Conservation (phyloP, 2,797 vertebrate species). For the Bovichtus diacanthus region DNA sequence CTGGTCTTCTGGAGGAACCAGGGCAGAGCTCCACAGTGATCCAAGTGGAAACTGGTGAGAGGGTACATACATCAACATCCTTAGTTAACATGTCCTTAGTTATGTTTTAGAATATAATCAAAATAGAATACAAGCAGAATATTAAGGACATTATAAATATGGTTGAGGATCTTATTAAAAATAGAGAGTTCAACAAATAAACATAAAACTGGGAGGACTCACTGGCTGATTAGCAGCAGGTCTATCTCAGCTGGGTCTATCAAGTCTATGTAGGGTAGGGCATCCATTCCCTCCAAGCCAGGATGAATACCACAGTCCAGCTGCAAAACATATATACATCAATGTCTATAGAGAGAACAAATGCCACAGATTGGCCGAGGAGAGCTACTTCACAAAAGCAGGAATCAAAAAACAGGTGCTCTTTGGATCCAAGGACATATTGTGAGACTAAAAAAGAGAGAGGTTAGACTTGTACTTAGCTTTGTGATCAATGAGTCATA, state of each 20-base stretch:
- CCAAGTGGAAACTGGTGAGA: conserved; percentile 92
- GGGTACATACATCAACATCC: background rate
- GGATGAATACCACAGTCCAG: conserved; percentile 97
- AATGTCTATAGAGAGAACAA: too few relatives aligned
- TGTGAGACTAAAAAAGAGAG: too few relatives aligned
- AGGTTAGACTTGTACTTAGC: too few relatives aligned
- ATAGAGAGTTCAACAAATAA: background rate
- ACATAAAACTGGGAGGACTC: conserved; percentile 73
- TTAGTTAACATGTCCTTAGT: background rate
- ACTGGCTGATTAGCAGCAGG: conserved; percentile 97
- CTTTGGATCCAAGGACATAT: too few relatives aligned
- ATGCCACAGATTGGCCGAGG: too few relatives aligned
- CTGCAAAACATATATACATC: conserved; percentile 74
- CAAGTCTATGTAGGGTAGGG: conserved; percentile 95
- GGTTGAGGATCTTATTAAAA: background rate
- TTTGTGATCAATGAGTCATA: too few relatives aligned
- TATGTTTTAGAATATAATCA: background rate
- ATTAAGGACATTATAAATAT: background rate
- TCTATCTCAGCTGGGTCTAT: conserved; percentile 97
- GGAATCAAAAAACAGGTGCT: too few relatives aligned
- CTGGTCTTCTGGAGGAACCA: conserved; percentile 99
- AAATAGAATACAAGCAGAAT: background rate
- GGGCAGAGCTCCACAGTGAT: conserved; percentile 97
- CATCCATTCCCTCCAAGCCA: conserved; percentile 96
- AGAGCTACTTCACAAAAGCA: too few relatives aligned